These are phyloP conservation scores for Odontocolon sp. DNA, from an alignment of 2,888 invertebrate genomes.

Conservation along the genomic window DNA sequence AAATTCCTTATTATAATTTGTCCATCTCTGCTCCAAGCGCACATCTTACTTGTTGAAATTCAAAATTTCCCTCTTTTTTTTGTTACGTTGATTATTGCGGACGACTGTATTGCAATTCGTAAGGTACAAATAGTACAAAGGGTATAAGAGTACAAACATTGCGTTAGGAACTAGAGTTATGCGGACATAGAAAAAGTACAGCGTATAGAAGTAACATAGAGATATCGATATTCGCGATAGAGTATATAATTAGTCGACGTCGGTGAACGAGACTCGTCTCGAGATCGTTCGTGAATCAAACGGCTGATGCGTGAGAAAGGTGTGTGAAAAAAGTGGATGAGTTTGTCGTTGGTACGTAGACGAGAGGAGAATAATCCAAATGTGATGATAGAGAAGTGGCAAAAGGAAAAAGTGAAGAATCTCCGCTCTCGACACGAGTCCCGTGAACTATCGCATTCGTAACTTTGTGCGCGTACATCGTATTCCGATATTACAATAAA, in stretches of 20 bases:
- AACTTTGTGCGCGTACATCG: conserved; percentile 70
- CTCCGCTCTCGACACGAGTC: conserved; percentile 25
- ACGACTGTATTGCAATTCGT: conserved; percentile 80
- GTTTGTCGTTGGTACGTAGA: background rate
- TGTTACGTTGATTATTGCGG: conserved; percentile 73
- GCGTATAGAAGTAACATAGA: conserved; percentile 69
- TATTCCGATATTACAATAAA: conserved; percentile 78
- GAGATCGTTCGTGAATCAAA: conserved; percentile 64
- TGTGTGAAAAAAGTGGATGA: conserved; percentile 8
- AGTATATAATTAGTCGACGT: conserved; percentile 43
- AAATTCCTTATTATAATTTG: too few species aligned
- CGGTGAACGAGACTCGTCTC: conserved; percentile 65
- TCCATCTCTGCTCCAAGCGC: too few species aligned
- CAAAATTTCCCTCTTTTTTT: too few species aligned
- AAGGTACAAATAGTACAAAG: conserved; percentile 81
- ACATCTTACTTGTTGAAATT: too few species aligned
- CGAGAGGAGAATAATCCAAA: background rate
- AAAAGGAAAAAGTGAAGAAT: background rate
- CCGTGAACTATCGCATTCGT: conserved; percentile 8
- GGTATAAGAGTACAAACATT: conserved; percentile 80
- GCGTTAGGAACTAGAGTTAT: conserved; percentile 80
- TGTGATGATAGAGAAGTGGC: too few species aligned
- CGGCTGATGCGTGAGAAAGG: background rate
- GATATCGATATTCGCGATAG: conserved; percentile 60
- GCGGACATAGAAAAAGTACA: conserved; percentile 79